Evolutionary conservation across 2,888 invertebrate genomes (phyloP), one percentile per base, ranked within the genome.

Genomic region (Hetaerina titia): DNA sequence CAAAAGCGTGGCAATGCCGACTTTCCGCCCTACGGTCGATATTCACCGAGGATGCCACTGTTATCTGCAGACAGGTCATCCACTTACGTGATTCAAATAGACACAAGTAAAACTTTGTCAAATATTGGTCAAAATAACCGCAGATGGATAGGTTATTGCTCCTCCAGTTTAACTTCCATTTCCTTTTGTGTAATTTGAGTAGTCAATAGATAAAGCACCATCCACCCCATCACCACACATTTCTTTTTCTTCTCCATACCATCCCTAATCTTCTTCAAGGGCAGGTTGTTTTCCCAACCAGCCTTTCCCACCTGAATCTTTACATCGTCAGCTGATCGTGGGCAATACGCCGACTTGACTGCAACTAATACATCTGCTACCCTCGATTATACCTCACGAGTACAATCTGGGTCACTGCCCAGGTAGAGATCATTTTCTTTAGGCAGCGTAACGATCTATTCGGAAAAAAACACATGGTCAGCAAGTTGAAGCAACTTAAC

Each of bases 1-100:
- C 56, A 56, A 15, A 11, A 74, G 17, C 15, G 69, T 0, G 64
- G 92, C 60, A 69, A 74, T 56, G 56, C 69, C 56, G 22, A 57
- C 69, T 74, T 64, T 74, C 69, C 92, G 69, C 92, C 69, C 92
- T 31, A 56, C 56, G 92, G 92, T 69, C 69, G 74, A 92, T 56
- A 92, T 45, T 56, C 69, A 92, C 74, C 92, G 92, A 92, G 69
- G 92, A 92, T 92, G 69, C 92, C 92, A 74, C 92, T 17, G 45
- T 92, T 45, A 92, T 57, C 92, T 92, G 92, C 45, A 56, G 92
- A 92, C 92, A 64, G 92, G 92, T 92, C 92, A 92, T 92, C 74
- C 92, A 92, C 92, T 92, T 92, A 56, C 15, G 19, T 22, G 58
- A 56, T 89, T 58, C 22, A 58, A 89, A 22, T 17, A 57, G 22